A percentile compares a stretch with the other conserved stretches of the same genome.
Conservation (phyloP, 2,888 invertebrate species). For the Papilio demoleus region DNA sequence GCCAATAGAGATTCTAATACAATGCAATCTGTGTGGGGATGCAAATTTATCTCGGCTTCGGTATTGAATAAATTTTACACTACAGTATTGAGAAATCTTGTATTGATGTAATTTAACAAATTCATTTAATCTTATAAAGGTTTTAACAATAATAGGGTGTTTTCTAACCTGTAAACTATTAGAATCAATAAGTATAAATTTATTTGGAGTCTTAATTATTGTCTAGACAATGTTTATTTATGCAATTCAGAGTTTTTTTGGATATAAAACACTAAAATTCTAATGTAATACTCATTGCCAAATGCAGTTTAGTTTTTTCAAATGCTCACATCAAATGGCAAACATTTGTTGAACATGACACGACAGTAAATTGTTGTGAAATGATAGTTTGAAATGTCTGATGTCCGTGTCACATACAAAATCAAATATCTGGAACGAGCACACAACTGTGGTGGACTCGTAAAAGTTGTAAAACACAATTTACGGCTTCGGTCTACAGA, state of each 20-base stretch:
- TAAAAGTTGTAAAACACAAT: slow-evolving; percentile 42
- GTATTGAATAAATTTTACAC: not conserved
- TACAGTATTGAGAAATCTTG: too few relatives aligned
- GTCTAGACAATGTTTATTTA: too few relatives aligned
- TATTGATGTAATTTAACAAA: too few relatives aligned
- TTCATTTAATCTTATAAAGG: too few relatives aligned
- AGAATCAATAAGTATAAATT: too few relatives aligned
- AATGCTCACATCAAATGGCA: not conserved
- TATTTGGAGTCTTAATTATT: too few relatives aligned
- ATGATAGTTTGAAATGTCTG: slow-evolving; percentile 27
- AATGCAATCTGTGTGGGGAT: not conserved
- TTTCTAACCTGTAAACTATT: too few relatives aligned
- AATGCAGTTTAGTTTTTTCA: not conserved
- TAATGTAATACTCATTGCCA: not conserved
- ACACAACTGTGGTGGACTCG: slow-evolving; percentile 35
- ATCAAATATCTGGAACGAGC: slow-evolving; percentile 39
- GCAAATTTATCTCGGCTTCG: not conserved
- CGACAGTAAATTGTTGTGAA: slow-evolving; percentile 26
- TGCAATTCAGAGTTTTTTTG: not conserved
- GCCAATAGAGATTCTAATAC: slow-evolving; percentile 8
- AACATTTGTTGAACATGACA: slow-evolving; percentile 18
- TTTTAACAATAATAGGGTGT: too few relatives aligned
- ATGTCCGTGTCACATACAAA: slow-evolving; percentile 36
- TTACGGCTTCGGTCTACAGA: slow-evolving; percentile 38
- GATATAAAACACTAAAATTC: not conserved